phyloP scores from a whole-genome alignment of 2,888 invertebrate genomes.

The Ormyrus pomaceus region DNA sequence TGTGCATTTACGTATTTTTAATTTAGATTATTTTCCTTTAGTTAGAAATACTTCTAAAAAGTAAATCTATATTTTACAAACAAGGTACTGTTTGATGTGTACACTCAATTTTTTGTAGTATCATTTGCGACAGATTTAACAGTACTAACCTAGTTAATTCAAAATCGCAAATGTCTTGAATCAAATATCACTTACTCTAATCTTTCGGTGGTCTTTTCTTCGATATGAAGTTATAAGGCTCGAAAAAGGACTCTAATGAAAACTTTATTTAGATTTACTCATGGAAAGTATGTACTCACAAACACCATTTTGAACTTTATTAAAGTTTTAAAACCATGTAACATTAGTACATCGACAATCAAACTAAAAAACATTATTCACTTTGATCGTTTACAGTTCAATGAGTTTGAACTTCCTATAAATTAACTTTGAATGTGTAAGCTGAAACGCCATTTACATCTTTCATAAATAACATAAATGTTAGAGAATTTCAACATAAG shows the following conservation, averaged over 20 bases:
- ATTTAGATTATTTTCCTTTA: no score
- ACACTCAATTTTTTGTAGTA: conserved; percentile 23
- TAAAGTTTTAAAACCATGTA: conserved; percentile 30
- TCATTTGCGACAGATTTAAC: conserved; percentile 61
- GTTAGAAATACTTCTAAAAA: no score
- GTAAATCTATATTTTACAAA: no score
- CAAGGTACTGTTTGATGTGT: not conserved
- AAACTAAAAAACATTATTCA: conserved; percentile 28
- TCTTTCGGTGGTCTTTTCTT: conserved; percentile 65
- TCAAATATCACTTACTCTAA: conserved; percentile 73
- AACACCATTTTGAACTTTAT: conserved; percentile 34
- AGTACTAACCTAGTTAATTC: conserved; percentile 63
- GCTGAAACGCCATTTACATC: conserved; percentile 15
- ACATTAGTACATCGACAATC: conserved; percentile 18
- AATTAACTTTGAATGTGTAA: conserved; percentile 36
- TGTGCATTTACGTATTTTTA: no score
- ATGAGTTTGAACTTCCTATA: conserved; percentile 10
- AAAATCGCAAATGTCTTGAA: conserved; percentile 52
- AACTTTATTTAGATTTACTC: conserved; percentile 20
- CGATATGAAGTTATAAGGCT: conserved; percentile 32
- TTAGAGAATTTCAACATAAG: not conserved
- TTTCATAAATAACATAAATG: conserved; percentile 28
- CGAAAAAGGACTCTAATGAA: conserved; percentile 37
- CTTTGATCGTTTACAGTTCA: conserved; percentile 21
- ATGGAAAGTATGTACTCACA: conserved; percentile 31